Evolutionary conservation across 2,797 vertebrate species (phyloP), one percentile per base, ranked within the genome.

Genomic region (Helostoma temminkii): DNA sequence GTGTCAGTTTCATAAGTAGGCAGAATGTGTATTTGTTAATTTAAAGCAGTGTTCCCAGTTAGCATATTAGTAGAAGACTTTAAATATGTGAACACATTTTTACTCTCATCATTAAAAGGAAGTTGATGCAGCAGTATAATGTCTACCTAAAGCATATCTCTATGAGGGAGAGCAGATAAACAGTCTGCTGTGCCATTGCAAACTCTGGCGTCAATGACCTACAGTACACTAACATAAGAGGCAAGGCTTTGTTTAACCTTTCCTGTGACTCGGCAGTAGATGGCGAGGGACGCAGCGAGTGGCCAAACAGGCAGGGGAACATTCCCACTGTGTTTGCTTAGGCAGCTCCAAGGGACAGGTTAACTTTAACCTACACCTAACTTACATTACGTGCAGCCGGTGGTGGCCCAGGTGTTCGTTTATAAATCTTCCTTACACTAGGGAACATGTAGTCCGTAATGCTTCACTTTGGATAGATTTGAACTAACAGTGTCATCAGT

Each of bases 201-300:
- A 53, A 56, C 30, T 42, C 24, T 9, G 18, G 53, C 39, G 76
- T 85, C 85, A 81, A 37, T 74, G 82, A 81, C 81, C 83, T 72
- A 0, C 19, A 54, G 80, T 54, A 28, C 50, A 58, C 65, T 14
- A 26, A 28, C 46, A 18, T 10, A 14, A 25, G 46, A 61, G 45
- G 50, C 41, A 45, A 53, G 11, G 70, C 46, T 56, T 60, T 68
- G 64, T 69, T 85, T 74, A 52, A 68, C 64, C 53, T 73, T 21
- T 54, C 36, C 45, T 48, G 66, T 26, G 77, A 48, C 64, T 68
- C 63, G 65, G 47, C 66, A 62, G 66, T 24, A 48, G 41, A 46
- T 12, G 65, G 30, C 15, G 73, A 77, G 67, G 66, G 45, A 61
- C 60, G 41, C 25, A 57, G 42, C 5, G 16, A 66, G 71, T 48